A percentile compares a stretch with the other conserved stretches of the same genome.
These are phyloP conservation scores for Caradrina clavipalpis DNA, from an alignment of 2,888 invertebrate genomes.

Conservation along the genomic window DNA sequence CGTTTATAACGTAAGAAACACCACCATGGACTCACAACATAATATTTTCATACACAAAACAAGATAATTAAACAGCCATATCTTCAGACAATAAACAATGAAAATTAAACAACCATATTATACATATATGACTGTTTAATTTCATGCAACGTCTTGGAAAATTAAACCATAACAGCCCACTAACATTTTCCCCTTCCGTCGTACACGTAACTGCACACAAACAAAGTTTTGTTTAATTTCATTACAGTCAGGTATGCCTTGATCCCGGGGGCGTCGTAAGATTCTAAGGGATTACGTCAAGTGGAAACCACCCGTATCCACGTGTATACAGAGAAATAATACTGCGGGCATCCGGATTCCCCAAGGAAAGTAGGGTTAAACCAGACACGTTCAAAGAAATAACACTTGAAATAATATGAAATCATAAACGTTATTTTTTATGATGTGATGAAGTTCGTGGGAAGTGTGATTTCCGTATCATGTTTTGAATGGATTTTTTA, in stretches of 20 bases:
- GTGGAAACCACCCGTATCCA: conserved; percentile 33
- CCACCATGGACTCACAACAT: too few relatives aligned
- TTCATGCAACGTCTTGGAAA: conserved; percentile 3
- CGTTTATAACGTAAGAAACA: too few relatives aligned
- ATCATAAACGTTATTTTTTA: background rate
- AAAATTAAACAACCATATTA: background rate
- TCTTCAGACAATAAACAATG: too few relatives aligned
- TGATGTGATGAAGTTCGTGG: background rate
- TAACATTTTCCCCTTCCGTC: conserved; percentile 1
- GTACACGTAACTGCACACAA: background rate
- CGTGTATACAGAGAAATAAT: conserved; percentile 32
- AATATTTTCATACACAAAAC: too few relatives aligned
- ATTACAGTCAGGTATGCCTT: conserved; percentile 29
- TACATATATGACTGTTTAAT: background rate
- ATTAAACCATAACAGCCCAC: background rate
- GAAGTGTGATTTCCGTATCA: background rate
- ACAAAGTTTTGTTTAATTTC: conserved; percentile 35
- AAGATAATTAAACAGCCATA: too few relatives aligned
- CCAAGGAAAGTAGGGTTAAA: conserved; percentile 6
- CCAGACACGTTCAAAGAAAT: conserved; percentile 3
- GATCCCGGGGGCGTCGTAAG: conserved; percentile 28
- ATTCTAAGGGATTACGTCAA: conserved; percentile 39
- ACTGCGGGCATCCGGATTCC: conserved; percentile 11
- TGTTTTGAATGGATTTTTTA: background rate
- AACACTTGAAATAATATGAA: background rate